Percentiles rank a stretch among this genome's conserved stretches.
These are phyloP conservation scores for Pao palembangensis DNA, from an alignment of 2,113 vertebrate species.

Conservation along the genomic window DNA sequence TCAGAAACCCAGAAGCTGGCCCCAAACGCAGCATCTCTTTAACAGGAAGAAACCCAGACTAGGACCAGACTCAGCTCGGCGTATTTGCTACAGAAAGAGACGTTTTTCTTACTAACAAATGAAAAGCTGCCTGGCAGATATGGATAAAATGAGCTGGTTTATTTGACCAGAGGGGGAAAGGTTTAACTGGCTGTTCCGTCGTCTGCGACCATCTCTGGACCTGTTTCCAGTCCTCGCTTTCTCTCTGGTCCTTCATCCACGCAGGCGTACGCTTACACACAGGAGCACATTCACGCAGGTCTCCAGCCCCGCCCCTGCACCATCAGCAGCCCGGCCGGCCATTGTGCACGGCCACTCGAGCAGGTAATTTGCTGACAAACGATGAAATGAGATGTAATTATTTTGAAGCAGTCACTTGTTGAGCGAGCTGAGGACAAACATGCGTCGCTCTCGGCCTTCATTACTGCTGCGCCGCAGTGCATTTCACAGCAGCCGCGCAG, in stretches of 20 bases:
- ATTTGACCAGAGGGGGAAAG: no score
- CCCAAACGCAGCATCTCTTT: no score
- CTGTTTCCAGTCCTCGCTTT: no score
- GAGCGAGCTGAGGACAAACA: slow-evolving; percentile 48
- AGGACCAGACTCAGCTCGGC: no score
- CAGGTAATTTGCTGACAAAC: slow-evolving; percentile 70
- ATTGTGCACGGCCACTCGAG: slow-evolving; percentile 59
- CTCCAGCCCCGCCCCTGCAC: slow-evolving; percentile 33
- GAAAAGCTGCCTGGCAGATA: no score
- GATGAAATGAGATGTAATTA: slow-evolving; percentile 69
- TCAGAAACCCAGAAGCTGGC: no score
- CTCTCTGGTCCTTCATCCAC: not conserved
- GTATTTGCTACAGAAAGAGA: no score
- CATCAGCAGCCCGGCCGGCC: slow-evolving; percentile 35
- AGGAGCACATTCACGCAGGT: slow-evolving; percentile 1
- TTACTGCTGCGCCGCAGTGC: slow-evolving; percentile 35
- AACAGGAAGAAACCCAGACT: no score
- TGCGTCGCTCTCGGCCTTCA: slow-evolving; percentile 53
- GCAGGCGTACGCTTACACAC: not conserved
- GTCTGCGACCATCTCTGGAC: no score
- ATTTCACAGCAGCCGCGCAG: slow-evolving; percentile 51
- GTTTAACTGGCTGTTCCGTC: no score
- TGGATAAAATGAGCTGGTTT: no score
- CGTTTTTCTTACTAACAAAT: no score
- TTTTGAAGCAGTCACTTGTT: slow-evolving; percentile 69